Evolutionary conservation across 1,140 invertebrate species (phyloP).

Genomic region (Drosophila miranda): DNA sequence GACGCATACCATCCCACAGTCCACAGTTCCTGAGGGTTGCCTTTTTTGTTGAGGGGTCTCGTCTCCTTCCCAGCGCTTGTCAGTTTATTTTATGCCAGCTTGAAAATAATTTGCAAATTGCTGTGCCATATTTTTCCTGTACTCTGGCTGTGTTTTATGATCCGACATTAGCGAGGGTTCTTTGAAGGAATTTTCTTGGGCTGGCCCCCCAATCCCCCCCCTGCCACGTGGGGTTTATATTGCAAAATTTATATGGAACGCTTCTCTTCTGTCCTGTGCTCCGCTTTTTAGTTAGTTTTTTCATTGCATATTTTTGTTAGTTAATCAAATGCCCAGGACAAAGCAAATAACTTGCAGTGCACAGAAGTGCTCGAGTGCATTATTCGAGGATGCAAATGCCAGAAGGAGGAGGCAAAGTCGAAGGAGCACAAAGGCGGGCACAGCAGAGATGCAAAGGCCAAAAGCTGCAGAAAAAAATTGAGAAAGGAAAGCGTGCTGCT

Average conservation of each 20-base stretch:
- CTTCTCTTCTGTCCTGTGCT: not conserved
- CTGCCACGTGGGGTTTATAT: slow-evolving; percentile 23
- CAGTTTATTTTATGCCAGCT: slow-evolving; percentile 78
- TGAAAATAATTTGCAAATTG: slow-evolving; percentile 81
- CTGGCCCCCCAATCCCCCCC: not conserved
- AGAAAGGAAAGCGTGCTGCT: slow-evolving; percentile 37
- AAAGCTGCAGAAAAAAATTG: not conserved
- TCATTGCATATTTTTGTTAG: slow-evolving; percentile 55
- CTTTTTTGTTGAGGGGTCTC: not conserved
- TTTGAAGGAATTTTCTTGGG: slow-evolving; percentile 23
- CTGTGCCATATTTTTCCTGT: slow-evolving; percentile 63
- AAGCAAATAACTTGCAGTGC: slow-evolving; percentile 51
- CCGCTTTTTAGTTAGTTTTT: not conserved
- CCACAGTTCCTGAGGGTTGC: slow-evolving; percentile 8
- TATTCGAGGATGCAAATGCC: slow-evolving; percentile 28
- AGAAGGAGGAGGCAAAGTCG: not conserved
- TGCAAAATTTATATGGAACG: slow-evolving; percentile 59
- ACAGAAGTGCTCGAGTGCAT: slow-evolving; percentile 45
- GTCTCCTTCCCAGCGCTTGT: slow-evolving; percentile 40
- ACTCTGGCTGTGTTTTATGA: slow-evolving; percentile 61
- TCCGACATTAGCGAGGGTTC: slow-evolving; percentile 63
- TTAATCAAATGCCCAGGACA: slow-evolving; percentile 70
- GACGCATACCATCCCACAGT: slow-evolving; percentile 21
- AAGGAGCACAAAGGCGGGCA: slow-evolving; percentile 11
- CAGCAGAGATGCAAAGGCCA: slow-evolving; percentile 10